These are phyloP conservation scores for Trichomycterus rosablanca DNA, from an alignment of 2,113 vertebrate genomes.

Conservation along the genomic window DNA sequence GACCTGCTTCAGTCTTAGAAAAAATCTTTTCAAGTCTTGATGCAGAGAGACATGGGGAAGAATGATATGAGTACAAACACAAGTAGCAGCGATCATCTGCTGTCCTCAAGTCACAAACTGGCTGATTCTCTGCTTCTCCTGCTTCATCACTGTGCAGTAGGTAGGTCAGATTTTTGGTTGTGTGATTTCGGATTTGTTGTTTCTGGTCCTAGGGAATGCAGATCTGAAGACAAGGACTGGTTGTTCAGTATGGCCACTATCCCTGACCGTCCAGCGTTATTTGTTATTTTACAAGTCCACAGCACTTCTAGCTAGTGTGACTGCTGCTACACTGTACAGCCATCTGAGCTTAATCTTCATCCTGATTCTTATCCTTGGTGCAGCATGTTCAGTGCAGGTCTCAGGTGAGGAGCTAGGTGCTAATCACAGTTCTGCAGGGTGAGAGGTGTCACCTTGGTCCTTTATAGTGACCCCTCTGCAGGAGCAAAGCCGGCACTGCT, in stretches of 20 bases:
- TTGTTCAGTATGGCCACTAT: too few species aligned
- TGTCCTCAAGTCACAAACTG: too few species aligned
- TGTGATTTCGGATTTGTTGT: neutral
- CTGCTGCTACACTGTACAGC: neutral
- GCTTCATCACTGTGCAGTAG: neutral
- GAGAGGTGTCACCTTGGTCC: constrained; percentile 81
- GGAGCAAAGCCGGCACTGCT: constrained; percentile 85
- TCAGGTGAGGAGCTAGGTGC: constrained; percentile 2
- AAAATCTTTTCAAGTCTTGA: too few species aligned
- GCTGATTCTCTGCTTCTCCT: too few species aligned
- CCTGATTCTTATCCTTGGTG: neutral
- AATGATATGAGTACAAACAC: too few species aligned
- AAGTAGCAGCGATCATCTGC: too few species aligned
- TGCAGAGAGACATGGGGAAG: too few species aligned
- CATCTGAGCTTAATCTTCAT: neutral
- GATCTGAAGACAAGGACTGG: neutral
- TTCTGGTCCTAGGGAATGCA: constrained; percentile 6
- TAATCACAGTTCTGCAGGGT: neutral
- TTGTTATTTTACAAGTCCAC: too few species aligned
- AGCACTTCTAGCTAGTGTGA: neutral
- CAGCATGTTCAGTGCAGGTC: constrained; percentile 2
- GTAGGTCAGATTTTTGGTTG: too few species aligned
- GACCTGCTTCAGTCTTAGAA: too few species aligned
- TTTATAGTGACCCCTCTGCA: constrained; percentile 89
- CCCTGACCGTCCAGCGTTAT: too few species aligned